Evolutionary conservation across 2,113 vertebrate species (phyloP).

Genomic region (Strix uralensis): DNA sequence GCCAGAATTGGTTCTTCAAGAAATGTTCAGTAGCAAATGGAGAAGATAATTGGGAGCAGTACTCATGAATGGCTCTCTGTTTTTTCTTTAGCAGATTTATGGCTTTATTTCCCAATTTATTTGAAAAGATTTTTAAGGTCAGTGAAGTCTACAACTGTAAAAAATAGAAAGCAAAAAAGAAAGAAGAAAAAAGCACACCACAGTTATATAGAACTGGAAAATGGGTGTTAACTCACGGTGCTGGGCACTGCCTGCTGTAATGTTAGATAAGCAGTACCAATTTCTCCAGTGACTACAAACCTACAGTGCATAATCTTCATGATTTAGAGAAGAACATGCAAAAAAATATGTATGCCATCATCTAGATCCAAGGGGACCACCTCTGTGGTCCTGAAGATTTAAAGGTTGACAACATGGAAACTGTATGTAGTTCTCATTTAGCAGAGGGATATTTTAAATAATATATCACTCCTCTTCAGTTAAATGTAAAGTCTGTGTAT

Average conservation of each 20-base stretch:
- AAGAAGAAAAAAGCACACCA: fast-evolving
- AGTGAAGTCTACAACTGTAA: neutral
- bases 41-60: neutral
- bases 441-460: conserved; percentile 36
- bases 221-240: neutral
- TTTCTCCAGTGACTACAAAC: neutral
- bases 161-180: neutral
- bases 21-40: neutral
- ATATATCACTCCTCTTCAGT: conserved; percentile 1
- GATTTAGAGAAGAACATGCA: neutral
- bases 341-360: neutral
- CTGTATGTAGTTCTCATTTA: neutral
- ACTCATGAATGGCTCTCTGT: neutral
- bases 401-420: neutral
- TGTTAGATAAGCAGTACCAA: neutral
- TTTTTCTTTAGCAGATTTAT: neutral
- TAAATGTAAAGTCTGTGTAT: neutral
- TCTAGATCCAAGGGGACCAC: neutral
- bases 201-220: neutral
- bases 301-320: neutral
- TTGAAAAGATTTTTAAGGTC: neutral
- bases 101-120: neutral
- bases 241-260: neutral
- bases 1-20: neutral
- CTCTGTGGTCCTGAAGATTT: neutral